Evolutionary conservation across 2,888 invertebrate species (phyloP).

Genomic region (Nyleta sp.): DNA sequence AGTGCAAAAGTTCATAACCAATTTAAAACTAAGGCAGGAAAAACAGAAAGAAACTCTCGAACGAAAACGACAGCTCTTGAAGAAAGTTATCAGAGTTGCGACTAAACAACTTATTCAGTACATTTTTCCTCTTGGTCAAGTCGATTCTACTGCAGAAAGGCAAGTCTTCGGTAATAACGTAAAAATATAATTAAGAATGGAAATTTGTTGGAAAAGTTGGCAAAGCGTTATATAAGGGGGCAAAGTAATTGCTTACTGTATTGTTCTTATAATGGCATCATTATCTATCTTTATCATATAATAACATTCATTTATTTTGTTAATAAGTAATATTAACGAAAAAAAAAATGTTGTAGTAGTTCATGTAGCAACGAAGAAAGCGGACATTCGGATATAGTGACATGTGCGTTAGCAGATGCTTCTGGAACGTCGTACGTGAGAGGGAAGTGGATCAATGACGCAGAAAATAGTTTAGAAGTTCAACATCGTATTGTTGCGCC

Average conservation of each 20-base stretch:
- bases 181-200: slow-evolving; percentile 42
- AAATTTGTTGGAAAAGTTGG: no score
- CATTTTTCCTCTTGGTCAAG: slow-evolving; percentile 87
- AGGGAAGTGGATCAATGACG: slow-evolving; percentile 90
- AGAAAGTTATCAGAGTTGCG: slow-evolving; percentile 84
- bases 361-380: slow-evolving; percentile 78
- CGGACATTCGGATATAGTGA: slow-evolving; percentile 76
- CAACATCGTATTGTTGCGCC: slow-evolving; percentile 93
- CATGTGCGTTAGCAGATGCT: slow-evolving; percentile 86
- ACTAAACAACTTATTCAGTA: slow-evolving; percentile 86
- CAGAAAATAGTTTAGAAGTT: slow-evolving; percentile 87
- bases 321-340: no score
- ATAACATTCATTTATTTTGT: no score
- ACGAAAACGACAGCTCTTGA: slow-evolving; percentile 84
- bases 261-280: no score
- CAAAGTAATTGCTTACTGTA: no score
- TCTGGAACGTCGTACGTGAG: slow-evolving; percentile 91
- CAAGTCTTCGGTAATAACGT: slow-evolving; percentile 68
- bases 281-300: no score
- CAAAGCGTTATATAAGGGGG: no score
- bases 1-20: slow-evolving; percentile 84
- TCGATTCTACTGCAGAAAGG: slow-evolving; percentile 83
- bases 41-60: slow-evolving; percentile 83
- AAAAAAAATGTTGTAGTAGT: slow-evolving; percentile 62
- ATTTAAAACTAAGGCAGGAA: slow-evolving; percentile 83